phyloP scores from a whole-genome alignment of 1,140 invertebrate genomes.

The Drosophila sechellia region DNA sequence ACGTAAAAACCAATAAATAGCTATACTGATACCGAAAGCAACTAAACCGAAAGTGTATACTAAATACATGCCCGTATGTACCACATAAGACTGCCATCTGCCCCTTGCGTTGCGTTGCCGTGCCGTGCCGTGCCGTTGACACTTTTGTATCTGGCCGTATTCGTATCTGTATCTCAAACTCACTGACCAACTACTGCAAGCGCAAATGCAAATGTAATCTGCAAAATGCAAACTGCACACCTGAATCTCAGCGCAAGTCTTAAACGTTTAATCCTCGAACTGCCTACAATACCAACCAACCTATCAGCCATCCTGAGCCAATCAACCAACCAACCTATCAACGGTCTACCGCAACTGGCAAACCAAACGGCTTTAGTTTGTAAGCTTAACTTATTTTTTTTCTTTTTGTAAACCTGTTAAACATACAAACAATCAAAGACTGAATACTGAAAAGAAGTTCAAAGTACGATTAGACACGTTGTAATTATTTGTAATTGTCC shows the following conservation, averaged over 20 bases:
- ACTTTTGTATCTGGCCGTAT: slow-evolving; percentile 43
- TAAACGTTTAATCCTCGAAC: slow-evolving; percentile 67
- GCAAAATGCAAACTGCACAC: slow-evolving; percentile 64
- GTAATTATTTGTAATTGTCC: slow-evolving; percentile 73
- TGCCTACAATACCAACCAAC: slow-evolving; percentile 60
- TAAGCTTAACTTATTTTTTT: slow-evolving; percentile 58
- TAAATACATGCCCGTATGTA: slow-evolving; percentile 59
- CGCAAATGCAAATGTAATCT: slow-evolving; percentile 60
- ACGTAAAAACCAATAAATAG: slow-evolving; percentile 54
- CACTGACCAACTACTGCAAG: slow-evolving; percentile 73
- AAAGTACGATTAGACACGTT: slow-evolving; percentile 36
- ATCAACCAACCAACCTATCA: slow-evolving; percentile 49
- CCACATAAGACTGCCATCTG: slow-evolving; percentile 65
- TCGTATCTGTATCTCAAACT: slow-evolving; percentile 63
- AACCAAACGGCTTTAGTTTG: slow-evolving; percentile 73
- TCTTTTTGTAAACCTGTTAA: slow-evolving; percentile 54
- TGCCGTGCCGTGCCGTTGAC: slow-evolving; percentile 56
- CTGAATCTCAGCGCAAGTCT: slow-evolving; percentile 58
- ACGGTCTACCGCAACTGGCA: slow-evolving; percentile 71
- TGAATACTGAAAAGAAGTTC: slow-evolving; percentile 9
- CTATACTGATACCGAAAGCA: slow-evolving; percentile 54
- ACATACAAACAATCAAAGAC: slow-evolving; percentile 35
- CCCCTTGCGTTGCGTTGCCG: slow-evolving; percentile 35
- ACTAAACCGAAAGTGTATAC: slow-evolving; percentile 69
- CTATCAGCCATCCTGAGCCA: slow-evolving; percentile 52